Evolutionary conservation across 2,113 vertebrate genomes (phyloP).

Genomic region (Melanostigma gelatinosum): DNA sequence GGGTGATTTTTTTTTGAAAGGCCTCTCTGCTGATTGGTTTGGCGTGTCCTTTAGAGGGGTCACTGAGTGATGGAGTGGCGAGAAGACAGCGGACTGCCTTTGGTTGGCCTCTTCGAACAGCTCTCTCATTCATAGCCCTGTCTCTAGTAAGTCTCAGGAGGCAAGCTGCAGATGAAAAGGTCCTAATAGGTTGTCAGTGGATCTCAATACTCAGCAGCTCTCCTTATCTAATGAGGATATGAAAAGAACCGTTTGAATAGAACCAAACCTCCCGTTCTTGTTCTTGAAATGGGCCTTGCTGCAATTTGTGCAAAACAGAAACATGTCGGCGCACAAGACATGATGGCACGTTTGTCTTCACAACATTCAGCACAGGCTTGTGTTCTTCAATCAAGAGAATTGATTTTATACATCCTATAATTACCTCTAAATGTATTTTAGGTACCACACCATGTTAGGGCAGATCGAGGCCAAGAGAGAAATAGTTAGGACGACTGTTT

Average conservation of each 20-base stretch:
- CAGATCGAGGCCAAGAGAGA: constrained; percentile 54
- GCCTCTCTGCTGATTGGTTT: constrained; percentile 67
- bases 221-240: constrained; percentile 51
- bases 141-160: constrained; percentile 57
- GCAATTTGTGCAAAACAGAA: constrained; percentile 23
- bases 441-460: constrained; percentile 40
- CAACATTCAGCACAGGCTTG: constrained; percentile 3
- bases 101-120: constrained; percentile 62
- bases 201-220: constrained; percentile 41
- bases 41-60: constrained; percentile 61
- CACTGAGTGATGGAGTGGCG: constrained; percentile 73
- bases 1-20: constrained; percentile 65
- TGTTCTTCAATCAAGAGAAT: constrained; percentile 18
- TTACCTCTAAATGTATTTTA: constrained; percentile 58
- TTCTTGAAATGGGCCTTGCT: constrained; percentile 10
- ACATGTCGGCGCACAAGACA: constrained; percentile 14
- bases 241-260: constrained; percentile 39
- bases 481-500: constrained; percentile 19
- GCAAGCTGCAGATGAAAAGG: constrained; percentile 50
- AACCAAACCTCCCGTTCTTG: neutral
- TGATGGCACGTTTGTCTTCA: neutral
- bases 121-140: constrained; percentile 67
- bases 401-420: constrained; percentile 36
- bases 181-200: constrained; percentile 51
- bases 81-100: constrained; percentile 54